Base-by-base conservation (phyloP, 2,888 invertebrate genomes). In the Plagodis dolabraria region DNA sequence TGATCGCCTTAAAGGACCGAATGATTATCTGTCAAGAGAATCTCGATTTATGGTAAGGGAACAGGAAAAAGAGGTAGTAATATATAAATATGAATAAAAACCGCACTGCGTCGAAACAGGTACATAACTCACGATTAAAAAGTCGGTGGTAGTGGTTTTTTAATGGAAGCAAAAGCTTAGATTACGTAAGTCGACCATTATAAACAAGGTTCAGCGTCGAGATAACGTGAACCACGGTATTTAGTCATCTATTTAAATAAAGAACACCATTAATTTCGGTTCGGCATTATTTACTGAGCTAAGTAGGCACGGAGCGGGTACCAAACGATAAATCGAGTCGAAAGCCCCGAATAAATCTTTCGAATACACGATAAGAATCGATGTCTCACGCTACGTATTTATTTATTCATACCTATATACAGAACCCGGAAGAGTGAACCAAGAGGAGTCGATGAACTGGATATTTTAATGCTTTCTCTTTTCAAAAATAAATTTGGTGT, bases 171-270 rank as follows among this genome's bases (percentile, higher is more conserved):
- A 76, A 85, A 84, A 83, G 86, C 86, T 87, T 82, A 83, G 79
- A 85, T 90, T 88, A 87, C 85, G 85, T 80, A 86, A 87, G 71
- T 74, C 79, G 74, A 75, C 78, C 77, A 81, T 84, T 83, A 85
- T 85, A 89, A 87, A 87, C 82, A 87, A 80, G 76, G 71, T 77
- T 80, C 71, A 75, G 82, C 82, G 81, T 79, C 83, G 76, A 85
- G 83, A 86, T 92, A 88, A 76, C 90, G 89, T 91, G 90, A 80
- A 83, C 78, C 71, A 69, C 67, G 79, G 86, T 89, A 89, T 89
- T 92, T 86, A 92, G 87, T 91, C 90, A 92, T 92, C 90, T 92
- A 91, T 92, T 89, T 90, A 87, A 88, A 87, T 89, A 91, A 87
- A 81, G 86, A 85, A 67, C 82, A 76, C 85, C 89, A 89, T 92